Base-by-base conservation (phyloP, 2,797 vertebrate species). In the Melanotaenia trifasciata region DNA sequence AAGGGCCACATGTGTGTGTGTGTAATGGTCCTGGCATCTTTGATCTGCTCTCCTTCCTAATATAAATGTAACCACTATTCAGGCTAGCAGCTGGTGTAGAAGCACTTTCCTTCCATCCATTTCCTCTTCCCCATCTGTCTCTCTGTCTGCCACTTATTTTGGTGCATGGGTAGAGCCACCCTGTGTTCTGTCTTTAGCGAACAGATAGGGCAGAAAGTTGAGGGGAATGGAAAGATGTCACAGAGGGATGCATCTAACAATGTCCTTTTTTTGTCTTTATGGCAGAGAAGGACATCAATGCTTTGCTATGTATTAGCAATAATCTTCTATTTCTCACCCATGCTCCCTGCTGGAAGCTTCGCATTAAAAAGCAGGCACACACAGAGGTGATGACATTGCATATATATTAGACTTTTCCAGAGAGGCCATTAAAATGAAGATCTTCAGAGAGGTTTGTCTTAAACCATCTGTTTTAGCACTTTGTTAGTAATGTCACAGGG, bases 41-140 rank as follows among this genome's bases (percentile, higher is more conserved):
- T 90, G 80, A 88, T 90, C 86, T 81, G 71, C 74, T 80, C 67
- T 71, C 57, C 64, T 80, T 79, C 74, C 78, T 73, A 58, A 73
- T 83, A 64, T 81, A 89, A 87, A 84, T 90, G 85, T 86, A 82
- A 82, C 78, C 87, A 90, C 87, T 93, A 86, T 91, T 90, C 82
- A 88, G 84, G 83, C 86, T 64, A 81, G 89, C 90, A 90, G 90
- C 90, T 92, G 90, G 82, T 75, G 72, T 68, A 87, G 84, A 87
- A 90, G 85, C 82, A 81, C 71, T 87, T 85, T 89, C 72, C 81
- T 80, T 84, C 87, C 83, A 87, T 84, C 83, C 82, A 88, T 87
- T 90, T 92, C 84, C 87, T 84, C 80, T 88, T 64, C 69, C 87
- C 88, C 90, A 90, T 88, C 86, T 90, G 86, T 75, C 76, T 78